A percentile compares a stretch with the other conserved stretches of the same genome.
phyloP scores from a whole-genome alignment of 2,888 invertebrate species.

The Acleris laterana region DNA sequence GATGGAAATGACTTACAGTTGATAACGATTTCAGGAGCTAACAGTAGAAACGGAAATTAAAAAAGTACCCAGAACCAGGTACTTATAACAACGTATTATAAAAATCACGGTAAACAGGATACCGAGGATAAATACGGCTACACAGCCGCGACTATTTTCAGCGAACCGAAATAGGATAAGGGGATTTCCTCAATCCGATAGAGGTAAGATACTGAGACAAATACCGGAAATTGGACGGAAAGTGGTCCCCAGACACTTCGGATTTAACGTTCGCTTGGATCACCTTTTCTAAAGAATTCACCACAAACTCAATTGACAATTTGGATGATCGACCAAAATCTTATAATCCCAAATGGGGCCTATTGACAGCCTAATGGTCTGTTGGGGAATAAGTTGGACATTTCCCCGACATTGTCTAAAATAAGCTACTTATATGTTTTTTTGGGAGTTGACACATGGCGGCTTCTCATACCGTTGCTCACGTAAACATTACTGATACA shows the following conservation, averaged over 20 bases:
- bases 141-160: constrained; percentile 1
- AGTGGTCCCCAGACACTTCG: constrained; percentile 42
- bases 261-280: constrained; percentile 24
- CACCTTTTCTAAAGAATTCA: constrained; percentile 27
- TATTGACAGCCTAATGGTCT: constrained; percentile 5
- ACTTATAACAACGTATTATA: too few relatives aligned
- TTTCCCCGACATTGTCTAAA: too few relatives aligned
- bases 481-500: too few relatives aligned
- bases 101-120: too few relatives aligned
- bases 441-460: too few relatives aligned
- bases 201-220: constrained; percentile 61
- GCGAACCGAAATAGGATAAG: constrained; percentile 57
- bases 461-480: too few relatives aligned
- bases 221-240: constrained; percentile 55
- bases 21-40: too few relatives aligned
- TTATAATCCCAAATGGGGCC: constrained; percentile 32
- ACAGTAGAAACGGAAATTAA: too few relatives aligned
- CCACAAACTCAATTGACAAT: constrained; percentile 34
- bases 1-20: too few relatives aligned
- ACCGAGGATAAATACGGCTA: not conserved
- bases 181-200: constrained; percentile 57
- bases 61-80: too few relatives aligned
- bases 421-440: too few relatives aligned
- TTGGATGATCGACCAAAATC: constrained; percentile 33
- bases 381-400: too few relatives aligned